Percentiles rank a stretch among this genome's conserved stretches.
phyloP scores from a whole-genome alignment of 2,888 invertebrate genomes.

The Plebejus anna region DNA sequence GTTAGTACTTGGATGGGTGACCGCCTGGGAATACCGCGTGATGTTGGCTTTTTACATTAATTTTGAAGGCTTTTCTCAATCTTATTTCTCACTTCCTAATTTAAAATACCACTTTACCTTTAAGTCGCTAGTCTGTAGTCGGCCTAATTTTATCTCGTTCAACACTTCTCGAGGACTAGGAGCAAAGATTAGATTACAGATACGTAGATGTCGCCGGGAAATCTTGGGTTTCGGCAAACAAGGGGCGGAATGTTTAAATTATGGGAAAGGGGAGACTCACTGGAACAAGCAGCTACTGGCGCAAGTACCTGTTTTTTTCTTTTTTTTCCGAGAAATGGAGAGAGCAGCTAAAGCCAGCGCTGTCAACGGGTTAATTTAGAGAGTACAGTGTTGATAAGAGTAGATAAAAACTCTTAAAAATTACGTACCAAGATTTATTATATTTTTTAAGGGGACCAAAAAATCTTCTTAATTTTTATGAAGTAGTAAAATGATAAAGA shows the following conservation, averaged over 20 bases:
- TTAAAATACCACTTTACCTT: neutral
- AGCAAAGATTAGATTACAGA: slow-evolving; percentile 40
- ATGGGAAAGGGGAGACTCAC: slow-evolving; percentile 47
- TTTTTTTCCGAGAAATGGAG: too few species aligned
- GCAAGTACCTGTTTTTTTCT: neutral
- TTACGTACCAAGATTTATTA: neutral
- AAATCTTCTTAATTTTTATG: neutral
- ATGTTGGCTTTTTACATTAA: slow-evolving; percentile 46
- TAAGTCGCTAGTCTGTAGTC: neutral
- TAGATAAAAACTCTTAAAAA: slow-evolving; percentile 16
- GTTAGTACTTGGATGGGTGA: slow-evolving; percentile 60
- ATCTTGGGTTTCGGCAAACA: slow-evolving; percentile 66
- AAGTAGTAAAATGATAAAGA: neutral
- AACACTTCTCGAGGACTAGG: slow-evolving; percentile 43
- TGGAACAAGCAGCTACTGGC: neutral
- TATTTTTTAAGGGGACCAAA: neutral
- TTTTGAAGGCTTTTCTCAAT: too few species aligned
- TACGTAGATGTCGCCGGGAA: slow-evolving; percentile 50
- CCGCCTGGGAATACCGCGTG: slow-evolving; percentile 58
- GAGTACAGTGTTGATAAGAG: slow-evolving; percentile 42
- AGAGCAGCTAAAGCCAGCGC: slow-evolving; percentile 35
- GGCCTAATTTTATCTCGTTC: slow-evolving; percentile 1
- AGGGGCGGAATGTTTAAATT: slow-evolving; percentile 68
- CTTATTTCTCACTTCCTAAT: too few species aligned
- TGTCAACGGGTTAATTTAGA: slow-evolving; percentile 65